phyloP scores from a whole-genome alignment of 2,797 vertebrate genomes.

The Lutjanus campechanus region DNA sequence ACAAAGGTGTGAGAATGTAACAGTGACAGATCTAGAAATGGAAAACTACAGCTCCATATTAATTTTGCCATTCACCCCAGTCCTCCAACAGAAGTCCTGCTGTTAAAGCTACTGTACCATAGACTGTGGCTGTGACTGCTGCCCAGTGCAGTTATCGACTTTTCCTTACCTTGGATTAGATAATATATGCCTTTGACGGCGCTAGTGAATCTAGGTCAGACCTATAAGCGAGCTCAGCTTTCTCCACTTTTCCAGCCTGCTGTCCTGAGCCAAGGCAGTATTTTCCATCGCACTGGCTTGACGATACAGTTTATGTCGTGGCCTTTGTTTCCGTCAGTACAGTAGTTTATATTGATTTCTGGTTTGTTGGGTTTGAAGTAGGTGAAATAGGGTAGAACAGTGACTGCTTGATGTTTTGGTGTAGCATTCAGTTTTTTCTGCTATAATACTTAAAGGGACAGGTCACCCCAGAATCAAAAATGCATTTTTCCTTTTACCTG shows the following conservation, averaged over 20 bases:
- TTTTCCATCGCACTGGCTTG: conserved; percentile 76
- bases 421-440: conserved; percentile 7
- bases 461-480: no score
- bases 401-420: conserved; percentile 22
- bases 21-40: conserved; percentile 44
- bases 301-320: conserved; percentile 62
- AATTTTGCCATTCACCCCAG: conserved; percentile 34
- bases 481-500: no score
- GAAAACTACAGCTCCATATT: conserved; percentile 46
- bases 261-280: conserved; percentile 66
- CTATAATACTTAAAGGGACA: conserved; percentile 1
- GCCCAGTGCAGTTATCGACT: conserved; percentile 60
- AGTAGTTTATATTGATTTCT: conserved; percentile 55
- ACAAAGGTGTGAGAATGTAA: conserved; percentile 25
- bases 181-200: conserved; percentile 78
- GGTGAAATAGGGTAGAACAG: conserved; percentile 34
- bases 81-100: conserved; percentile 42
- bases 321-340: conserved; percentile 62
- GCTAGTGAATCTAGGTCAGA: conserved; percentile 81
- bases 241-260: conserved; percentile 77
- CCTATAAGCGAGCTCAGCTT: conserved; percentile 78
- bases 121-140: conserved; percentile 43
- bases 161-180: conserved; percentile 79
- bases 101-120: conserved; percentile 66
- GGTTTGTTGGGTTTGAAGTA: conserved; percentile 46